A percentile compares a stretch with the other conserved stretches of the same genome.
phyloP scores from a whole-genome alignment of 2,888 invertebrate genomes.

The Hemaris fuciformis region DNA sequence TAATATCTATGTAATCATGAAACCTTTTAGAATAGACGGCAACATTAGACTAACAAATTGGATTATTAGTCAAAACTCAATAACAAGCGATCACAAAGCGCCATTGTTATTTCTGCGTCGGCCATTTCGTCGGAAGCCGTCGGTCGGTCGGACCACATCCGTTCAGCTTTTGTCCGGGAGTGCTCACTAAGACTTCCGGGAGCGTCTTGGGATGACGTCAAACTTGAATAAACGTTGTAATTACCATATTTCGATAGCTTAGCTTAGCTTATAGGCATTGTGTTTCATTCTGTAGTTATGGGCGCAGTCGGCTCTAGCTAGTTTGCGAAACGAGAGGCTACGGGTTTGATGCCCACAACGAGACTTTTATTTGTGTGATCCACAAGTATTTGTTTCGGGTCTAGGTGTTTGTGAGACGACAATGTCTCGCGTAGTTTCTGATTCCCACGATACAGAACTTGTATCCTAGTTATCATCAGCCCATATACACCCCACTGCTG shows the following conservation, averaged over 20 bases:
- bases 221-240: not conserved
- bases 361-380: too few relatives aligned
- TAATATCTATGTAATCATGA: not conserved
- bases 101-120: constrained; percentile 3
- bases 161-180: constrained; percentile 23
- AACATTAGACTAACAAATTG: constrained; percentile 9
- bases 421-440: not conserved
- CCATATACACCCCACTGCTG: too few relatives aligned
- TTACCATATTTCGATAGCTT: not conserved
- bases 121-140: constrained; percentile 32
- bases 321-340: too few relatives aligned
- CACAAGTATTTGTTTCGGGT: too few relatives aligned
- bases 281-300: too few relatives aligned
- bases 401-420: too few relatives aligned
- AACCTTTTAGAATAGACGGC: not conserved
- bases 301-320: too few relatives aligned
- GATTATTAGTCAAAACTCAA: not conserved
- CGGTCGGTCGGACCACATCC: constrained; percentile 28
- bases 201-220: not conserved
- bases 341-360: too few relatives aligned
- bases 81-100: not conserved
- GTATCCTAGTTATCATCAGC: too few relatives aligned
- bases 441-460: not conserved
- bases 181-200: not conserved
- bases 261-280: not conserved